These are phyloP conservation scores for Cataglyphis altisquamis DNA, from an alignment of 2,888 invertebrate species.

Conservation along the genomic window DNA sequence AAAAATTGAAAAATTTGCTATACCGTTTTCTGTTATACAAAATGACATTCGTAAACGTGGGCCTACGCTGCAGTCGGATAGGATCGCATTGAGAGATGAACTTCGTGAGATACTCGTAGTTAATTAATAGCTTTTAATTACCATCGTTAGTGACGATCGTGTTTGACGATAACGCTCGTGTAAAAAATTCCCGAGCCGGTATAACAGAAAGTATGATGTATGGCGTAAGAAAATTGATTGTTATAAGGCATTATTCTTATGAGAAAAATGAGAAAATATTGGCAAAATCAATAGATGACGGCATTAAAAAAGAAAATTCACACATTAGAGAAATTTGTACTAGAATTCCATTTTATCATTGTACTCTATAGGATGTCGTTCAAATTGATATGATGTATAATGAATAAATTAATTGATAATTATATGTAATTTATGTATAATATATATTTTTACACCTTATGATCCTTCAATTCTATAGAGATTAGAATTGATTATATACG, in stretches of 20 bases:
- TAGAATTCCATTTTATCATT: conserved; percentile 15
- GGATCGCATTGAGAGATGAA: background rate
- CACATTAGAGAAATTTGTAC: conserved; percentile 14
- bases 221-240: background rate
- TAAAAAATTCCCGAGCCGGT: background rate
- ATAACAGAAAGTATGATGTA: background rate
- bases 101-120: background rate
- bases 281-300: background rate
- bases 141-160: background rate
- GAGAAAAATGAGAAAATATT: background rate
- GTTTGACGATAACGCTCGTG: background rate
- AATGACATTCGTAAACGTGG: background rate
- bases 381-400: conserved; percentile 41
- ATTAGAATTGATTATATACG: background rate
- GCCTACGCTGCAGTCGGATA: background rate
- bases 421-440: conserved; percentile 39
- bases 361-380: background rate
- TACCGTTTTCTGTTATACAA: background rate
- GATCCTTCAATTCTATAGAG: background rate
- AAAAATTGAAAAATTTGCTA: background rate
- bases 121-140: background rate
- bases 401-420: conserved; percentile 34
- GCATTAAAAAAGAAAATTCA: background rate
- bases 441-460: background rate
- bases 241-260: background rate